Evolutionary conservation across 1,140 invertebrate species (phyloP), one percentile per base, ranked within the genome.

Genomic region (Drosophila lini): DNA sequence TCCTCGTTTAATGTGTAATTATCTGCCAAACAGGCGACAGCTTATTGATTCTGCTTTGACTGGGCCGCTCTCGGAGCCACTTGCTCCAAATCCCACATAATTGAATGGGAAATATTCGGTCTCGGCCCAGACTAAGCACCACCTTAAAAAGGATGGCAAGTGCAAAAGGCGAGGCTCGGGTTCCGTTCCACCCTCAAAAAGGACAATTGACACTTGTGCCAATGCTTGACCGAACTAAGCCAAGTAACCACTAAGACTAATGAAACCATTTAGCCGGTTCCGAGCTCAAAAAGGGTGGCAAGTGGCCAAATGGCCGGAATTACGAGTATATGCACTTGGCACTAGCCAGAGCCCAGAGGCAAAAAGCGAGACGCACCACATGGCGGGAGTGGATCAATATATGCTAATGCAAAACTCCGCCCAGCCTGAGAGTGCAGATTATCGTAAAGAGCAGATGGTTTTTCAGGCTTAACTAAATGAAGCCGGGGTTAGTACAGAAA

Each of bases 211-310:
- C 83, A 88, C 84, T 89, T 88, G 80, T 73, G 68, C 74, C 76
- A 65, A 53, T 64, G 67, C 71, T 74, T 78, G 76, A 68, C 67
- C 65, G 76, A 63, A 58, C 79, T 63, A 44, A 38, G 77, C 68
- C 78, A 68, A 85, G 63, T 89, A 89, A 88, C 83, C 84, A 84
- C 84, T 85, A 73, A 89, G 73, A 79, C 80, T 89, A 89, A 90
- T 89, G 84, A 89, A 89, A 84, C 78, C 84, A 89, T 89, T 89
- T 83, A 74, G 79, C 70, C 56, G 81, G 80, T 55, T 58, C 15
- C n/a, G 48, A 63, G 65, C 32, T 36, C 73, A 63, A 50, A 67
- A 69, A 74, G 69, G 74, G 78, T 81, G 79, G 68, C 81, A 47
- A 57, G 58, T 55, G 52, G 50, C 68, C 55, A 44, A 50, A 13